Base-by-base conservation (phyloP, 53 echinoderm and acorn worm genomes). In the Henricia sp. region DNA sequence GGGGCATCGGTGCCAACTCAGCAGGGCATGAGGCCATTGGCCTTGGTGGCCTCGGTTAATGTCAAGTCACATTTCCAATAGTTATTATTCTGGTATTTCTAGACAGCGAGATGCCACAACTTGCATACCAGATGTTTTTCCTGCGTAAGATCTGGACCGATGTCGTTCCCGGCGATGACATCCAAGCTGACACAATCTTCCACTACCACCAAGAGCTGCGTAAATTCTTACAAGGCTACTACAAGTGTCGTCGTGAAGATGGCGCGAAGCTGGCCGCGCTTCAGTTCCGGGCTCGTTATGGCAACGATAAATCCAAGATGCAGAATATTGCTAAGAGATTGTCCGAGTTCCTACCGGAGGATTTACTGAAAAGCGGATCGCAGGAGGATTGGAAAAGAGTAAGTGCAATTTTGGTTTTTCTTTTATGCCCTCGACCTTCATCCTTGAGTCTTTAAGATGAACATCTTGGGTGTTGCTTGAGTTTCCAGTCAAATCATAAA, bases 121-220 rank as follows among this genome's bases (percentile, higher is more conserved):
- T 80, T 62, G 80, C 80, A 63, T 80, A 80, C 46, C 80, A 80
- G 44, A 80, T 99, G 69, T 95, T 92, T 89, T 99, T 92, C 89
- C 92, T 99, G 95, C 92, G 93, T 55, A 99, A 99, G 70, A 84
- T 93, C 41, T 99, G 99, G 99, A 90, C 94, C n/a, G 92, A 94
- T 57, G 95, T 93, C 19, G 92, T 99, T 13, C 99, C 99, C 1
- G 99, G 99, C 30, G 86, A 94, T 46, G 99, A 99, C 54, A 87
- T 87, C 43, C 92, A 95, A 2, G 99, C 99, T 0, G 99, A 99
- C 82, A 86, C 88, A 67, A 92, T 99, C 60, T 99, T 95, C 91
- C 99, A 99, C 99, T 99, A 95, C 85, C 92, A 99, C 82, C 99
- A 99, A 87, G 94, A 99, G 54, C 72, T 89, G 27, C 93, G 94